These are phyloP conservation scores for Acleris cristana DNA, from an alignment of 2,888 invertebrate genomes.

Conservation along the genomic window DNA sequence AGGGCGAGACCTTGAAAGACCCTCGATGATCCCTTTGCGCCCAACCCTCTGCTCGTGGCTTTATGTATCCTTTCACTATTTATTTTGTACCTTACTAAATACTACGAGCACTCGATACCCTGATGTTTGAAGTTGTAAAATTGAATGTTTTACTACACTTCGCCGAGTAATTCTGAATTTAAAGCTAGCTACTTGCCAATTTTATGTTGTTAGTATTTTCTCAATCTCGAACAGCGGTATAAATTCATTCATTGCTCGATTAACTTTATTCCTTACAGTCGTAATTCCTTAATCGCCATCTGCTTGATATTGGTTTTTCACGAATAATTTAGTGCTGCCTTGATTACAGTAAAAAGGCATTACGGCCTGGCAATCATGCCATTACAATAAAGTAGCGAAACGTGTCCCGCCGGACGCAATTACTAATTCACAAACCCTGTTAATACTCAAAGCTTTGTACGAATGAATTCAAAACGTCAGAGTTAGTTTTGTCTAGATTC, in stretches of 20 bases:
- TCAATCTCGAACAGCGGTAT: conserved; percentile 4
- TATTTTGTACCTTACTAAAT: conserved; percentile 17
- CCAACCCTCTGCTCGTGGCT: conserved; percentile 25
- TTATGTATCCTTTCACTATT: conserved; percentile 26
- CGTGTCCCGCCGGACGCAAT: conserved; percentile 29
- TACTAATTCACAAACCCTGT: conserved; percentile 22
- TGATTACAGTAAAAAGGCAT: conserved; percentile 32
- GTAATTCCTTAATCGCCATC: conserved; percentile 32
- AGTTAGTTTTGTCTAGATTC: conserved; percentile 54
- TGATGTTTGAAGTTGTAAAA: neutral
- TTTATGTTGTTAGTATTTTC: neutral
- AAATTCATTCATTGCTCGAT: conserved; percentile 28
- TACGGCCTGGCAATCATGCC: conserved; percentile 29
- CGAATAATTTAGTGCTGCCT: conserved; percentile 32
- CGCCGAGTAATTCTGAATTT: neutral
- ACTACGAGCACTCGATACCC: neutral
- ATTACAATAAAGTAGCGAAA: conserved; percentile 30
- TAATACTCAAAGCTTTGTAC: conserved; percentile 37
- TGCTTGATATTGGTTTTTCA: conserved; percentile 32
- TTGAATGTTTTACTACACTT: neutral
- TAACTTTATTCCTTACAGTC: conserved; percentile 17
- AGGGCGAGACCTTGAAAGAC: conserved; percentile 30
- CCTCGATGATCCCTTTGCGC: conserved; percentile 32
- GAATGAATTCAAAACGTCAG: conserved; percentile 45
- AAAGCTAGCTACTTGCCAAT: neutral